These are phyloP conservation scores for Agrilus cyanescens DNA, from an alignment of 2,888 invertebrate genomes.

Conservation along the genomic window DNA sequence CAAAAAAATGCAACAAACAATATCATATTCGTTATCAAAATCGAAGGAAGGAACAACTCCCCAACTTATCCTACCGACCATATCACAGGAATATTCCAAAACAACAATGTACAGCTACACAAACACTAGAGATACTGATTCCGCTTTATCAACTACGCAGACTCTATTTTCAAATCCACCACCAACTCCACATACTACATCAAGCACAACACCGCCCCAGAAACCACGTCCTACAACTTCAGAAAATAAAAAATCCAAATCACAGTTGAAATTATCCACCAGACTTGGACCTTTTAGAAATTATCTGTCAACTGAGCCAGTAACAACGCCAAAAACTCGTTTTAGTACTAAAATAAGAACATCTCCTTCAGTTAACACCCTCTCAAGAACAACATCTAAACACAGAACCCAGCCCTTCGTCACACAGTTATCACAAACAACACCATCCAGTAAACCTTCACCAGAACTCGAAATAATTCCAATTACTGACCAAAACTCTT, in stretches of 20 bases:
- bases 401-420: neutral
- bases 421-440: neutral
- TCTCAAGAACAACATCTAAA: neutral
- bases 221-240: neutral
- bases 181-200: slow-evolving; percentile 6
- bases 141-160: slow-evolving; percentile 8
- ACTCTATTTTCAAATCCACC: slow-evolving; percentile 1
- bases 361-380: neutral
- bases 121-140: slow-evolving; percentile 26
- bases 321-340: slow-evolving; percentile 1
- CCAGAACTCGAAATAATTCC: too few relatives aligned
- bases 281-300: slow-evolving; percentile 4
- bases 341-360: slow-evolving; percentile 1
- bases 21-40: neutral
- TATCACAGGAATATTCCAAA: slow-evolving; percentile 5
- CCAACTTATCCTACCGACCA: too few relatives aligned
- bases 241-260: slow-evolving; percentile 4
- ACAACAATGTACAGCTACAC: slow-evolving; percentile 29
- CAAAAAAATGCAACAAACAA: neutral
- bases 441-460: neutral
- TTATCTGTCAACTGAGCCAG: slow-evolving; percentile 3
- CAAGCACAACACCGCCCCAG: neutral
- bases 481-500: too few relatives aligned
- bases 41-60: neutral
- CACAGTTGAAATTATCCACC: neutral